Conservation (phyloP, 35 echinoderm and acorn worm genomes). For the Heliocidaris tuberculata region DNA sequence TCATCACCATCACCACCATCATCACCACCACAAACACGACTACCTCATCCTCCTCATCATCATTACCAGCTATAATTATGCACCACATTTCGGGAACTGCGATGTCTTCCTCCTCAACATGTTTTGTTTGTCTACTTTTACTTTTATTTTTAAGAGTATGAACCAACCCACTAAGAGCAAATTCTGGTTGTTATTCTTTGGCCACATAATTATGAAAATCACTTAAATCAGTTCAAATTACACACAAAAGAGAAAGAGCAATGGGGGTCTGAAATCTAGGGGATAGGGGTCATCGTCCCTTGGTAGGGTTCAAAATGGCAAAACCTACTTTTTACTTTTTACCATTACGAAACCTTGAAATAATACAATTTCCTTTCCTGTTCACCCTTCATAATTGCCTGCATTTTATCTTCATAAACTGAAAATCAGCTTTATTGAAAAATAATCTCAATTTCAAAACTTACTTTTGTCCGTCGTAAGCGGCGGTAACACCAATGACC, state of each 20-base stretch:
- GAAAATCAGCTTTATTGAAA: neutral
- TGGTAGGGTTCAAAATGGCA: too few relatives aligned
- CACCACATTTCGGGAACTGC: neutral
- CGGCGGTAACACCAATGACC: constrained; percentile 60
- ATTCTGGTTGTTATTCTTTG: neutral
- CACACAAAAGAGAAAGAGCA: neutral
- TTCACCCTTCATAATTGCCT: too few relatives aligned
- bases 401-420: too few relatives aligned
- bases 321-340: too few relatives aligned
- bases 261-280: too few relatives aligned
- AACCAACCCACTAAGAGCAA: neutral
- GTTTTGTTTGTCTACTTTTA: neutral
- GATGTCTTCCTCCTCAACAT: neutral
- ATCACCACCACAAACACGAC: neutral
- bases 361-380: too few relatives aligned
- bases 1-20: neutral
- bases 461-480: constrained; percentile 67
- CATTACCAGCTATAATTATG: neutral
- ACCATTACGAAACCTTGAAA: too few relatives aligned
- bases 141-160: neutral
- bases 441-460: neutral
- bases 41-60: too few relatives aligned
- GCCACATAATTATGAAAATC: neutral
- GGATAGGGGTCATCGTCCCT: too few relatives aligned
- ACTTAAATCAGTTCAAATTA: neutral